Evolutionary conservation across 2,888 invertebrate species (phyloP).

Genomic region (Hetaerina titia): DNA sequence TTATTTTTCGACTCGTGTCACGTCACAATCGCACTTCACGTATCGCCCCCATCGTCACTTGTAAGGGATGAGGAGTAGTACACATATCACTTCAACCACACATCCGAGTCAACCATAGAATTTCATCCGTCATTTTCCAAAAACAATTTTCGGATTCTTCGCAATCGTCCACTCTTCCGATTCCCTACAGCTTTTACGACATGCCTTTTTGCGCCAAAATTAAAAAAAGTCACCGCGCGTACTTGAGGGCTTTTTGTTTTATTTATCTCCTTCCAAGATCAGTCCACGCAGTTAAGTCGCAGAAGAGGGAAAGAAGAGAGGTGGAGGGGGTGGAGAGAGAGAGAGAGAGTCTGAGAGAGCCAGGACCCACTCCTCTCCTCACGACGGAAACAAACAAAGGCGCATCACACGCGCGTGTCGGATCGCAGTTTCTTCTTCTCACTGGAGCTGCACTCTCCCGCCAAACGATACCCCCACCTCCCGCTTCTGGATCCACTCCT

Average conservation of each 20-base stretch:
- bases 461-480: neutral
- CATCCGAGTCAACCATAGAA: no score
- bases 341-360: no score
- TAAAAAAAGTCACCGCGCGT: neutral
- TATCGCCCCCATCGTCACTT: neutral
- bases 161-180: neutral
- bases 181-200: neutral
- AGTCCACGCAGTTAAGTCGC: neutral
- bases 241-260: neutral
- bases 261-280: neutral
- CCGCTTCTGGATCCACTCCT: neutral
- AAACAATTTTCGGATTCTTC: neutral
- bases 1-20: neutral
- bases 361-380: neutral
- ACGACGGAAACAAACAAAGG: conserved; percentile 15
- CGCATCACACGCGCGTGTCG: conserved; percentile 12
- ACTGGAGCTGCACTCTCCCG: neutral
- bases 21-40: neutral
- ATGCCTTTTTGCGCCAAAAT: neutral
- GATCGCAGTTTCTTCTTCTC: neutral
- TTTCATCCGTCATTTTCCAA: neutral
- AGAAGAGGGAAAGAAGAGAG: neutral
- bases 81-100: no score
- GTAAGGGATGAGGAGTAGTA: no score
- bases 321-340: neutral